These are phyloP conservation scores for Drosophila simulans DNA, from an alignment of 1,140 invertebrate species.

Conservation along the genomic window DNA sequence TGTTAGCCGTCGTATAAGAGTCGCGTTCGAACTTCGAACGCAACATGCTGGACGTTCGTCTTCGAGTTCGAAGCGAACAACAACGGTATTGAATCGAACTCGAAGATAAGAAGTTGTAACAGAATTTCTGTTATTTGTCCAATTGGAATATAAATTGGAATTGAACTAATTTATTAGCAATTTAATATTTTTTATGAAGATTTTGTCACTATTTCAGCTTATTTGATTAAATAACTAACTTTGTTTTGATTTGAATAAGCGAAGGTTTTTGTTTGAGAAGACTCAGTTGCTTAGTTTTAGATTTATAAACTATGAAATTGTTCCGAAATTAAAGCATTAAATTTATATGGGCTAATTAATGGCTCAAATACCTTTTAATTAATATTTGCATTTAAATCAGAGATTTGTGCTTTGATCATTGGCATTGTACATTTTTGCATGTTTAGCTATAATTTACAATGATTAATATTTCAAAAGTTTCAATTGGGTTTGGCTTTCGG, in stretches of 20 bases:
- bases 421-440: too few relatives aligned
- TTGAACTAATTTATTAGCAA: too few relatives aligned
- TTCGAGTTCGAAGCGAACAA: neutral
- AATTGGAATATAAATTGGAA: too few relatives aligned
- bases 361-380: neutral
- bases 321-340: neutral
- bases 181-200: too few relatives aligned
- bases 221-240: slow-evolving; percentile 20
- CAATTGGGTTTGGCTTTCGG: neutral
- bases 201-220: too few relatives aligned
- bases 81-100: too few relatives aligned
- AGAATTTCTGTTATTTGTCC: too few relatives aligned
- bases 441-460: neutral
- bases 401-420: neutral
- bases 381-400: neutral
- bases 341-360: too few relatives aligned
- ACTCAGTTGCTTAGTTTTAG: neutral
- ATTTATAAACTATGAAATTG: too few relatives aligned
- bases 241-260: slow-evolving; percentile 1
- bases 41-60: slow-evolving; percentile 17
- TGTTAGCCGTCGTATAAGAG: slow-evolving; percentile 46
- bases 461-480: slow-evolving; percentile 10
- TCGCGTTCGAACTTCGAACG: slow-evolving; percentile 25
- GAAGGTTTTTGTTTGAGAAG: neutral
- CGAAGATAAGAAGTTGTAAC: too few relatives aligned